A percentile compares a stretch with the other conserved stretches of the same genome.
These are phyloP conservation scores for Cotesia vestalis DNA, from an alignment of 1,140 invertebrate genomes.

Conservation along the genomic window DNA sequence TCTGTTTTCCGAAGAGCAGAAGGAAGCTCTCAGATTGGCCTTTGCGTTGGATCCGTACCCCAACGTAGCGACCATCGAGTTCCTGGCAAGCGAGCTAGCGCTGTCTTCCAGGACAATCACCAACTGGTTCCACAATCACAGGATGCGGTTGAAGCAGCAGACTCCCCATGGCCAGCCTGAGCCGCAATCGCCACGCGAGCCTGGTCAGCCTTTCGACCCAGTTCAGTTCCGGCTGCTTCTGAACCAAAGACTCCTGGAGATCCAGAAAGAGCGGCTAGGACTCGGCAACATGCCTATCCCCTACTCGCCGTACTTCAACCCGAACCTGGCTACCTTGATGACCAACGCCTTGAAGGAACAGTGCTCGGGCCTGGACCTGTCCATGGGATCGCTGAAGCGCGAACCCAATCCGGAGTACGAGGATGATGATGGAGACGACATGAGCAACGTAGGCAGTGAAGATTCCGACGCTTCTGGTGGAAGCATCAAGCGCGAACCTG, in stretches of 20 bases:
- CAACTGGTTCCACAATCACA: constrained; percentile 99
- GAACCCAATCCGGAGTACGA: constrained; percentile 77
- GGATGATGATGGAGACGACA: constrained; percentile 78
- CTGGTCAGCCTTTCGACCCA: constrained; percentile 84
- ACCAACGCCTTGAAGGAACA: constrained; percentile 78
- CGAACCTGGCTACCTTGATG: constrained; percentile 75
- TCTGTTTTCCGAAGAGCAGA: constrained; percentile 97
- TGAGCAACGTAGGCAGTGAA: constrained; percentile 81
- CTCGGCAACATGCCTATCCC: constrained; percentile 76
- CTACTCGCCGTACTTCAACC: constrained; percentile 80
- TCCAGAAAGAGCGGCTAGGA: constrained; percentile 83
- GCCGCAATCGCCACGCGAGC: constrained; percentile 74
- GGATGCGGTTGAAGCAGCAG: constrained; percentile 95
- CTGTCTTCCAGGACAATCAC: constrained; percentile 96
- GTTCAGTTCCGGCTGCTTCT: constrained; percentile 88
- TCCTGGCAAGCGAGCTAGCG: constrained; percentile 88
- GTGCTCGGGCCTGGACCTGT: constrained; percentile 80
- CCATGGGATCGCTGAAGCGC: constrained; percentile 79
- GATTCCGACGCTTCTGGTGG: constrained; percentile 71
- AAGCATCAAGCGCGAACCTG: constrained; percentile 68
- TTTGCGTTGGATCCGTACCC: constrained; percentile 97
- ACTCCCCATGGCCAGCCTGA: constrained; percentile 78
- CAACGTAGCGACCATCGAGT: constrained; percentile 93
- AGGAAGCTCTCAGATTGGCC: constrained; percentile 92
- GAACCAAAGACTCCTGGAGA: constrained; percentile 85